Evolutionary conservation across 2,888 invertebrate species (phyloP), one percentile per base, ranked within the genome.

Genomic region (Torymus auratus): DNA sequence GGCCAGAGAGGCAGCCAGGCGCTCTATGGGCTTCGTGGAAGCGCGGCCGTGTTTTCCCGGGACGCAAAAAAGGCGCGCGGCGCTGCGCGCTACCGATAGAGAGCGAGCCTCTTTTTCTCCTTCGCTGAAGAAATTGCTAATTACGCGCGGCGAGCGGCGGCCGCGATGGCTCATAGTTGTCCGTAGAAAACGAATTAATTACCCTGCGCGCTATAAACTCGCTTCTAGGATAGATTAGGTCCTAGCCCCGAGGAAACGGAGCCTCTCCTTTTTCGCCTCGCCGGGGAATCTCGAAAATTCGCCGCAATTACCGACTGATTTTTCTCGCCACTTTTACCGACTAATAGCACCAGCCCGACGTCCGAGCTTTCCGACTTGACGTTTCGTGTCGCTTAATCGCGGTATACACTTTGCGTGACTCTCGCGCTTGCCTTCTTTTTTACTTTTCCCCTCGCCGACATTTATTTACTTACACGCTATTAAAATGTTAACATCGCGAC

Each of bases 181-280:
- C 50, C 56, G 69, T 56, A 56, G 78, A 70, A 41, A 65, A 78
- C 71, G 78, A 78, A 78, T 78, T 78, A 70, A 78, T 78, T 71
- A 71, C 15, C 41, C 41, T 7, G 41, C 41, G 41, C 41, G 41
- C 41, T 41, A 41, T 41, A 41, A 41, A 7, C 41, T 41, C 41
- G 7, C 41, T 41, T 7, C 41, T 41, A 41, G 41, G 41, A 7
- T 41, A 41, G 41, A 41, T 41, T 41, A 41, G 41, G 41, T 7
- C 7, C 41, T 41, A 41, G 41, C 7, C 7, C 7, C 41, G 41
- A 41, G 41, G 7, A 41, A 41, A 41, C 41, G 41, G 41, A 41
- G 41, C 41, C 41, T 41, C 41, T 41, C 41, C 41, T 41, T 41
- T 41, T 41, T 41, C 41, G 41, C 41, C 41, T 1, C 1, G 7